These are phyloP conservation scores for Phrynosoma blainvillii DNA, from an alignment of 2,113 vertebrate species.

Conservation along the genomic window DNA sequence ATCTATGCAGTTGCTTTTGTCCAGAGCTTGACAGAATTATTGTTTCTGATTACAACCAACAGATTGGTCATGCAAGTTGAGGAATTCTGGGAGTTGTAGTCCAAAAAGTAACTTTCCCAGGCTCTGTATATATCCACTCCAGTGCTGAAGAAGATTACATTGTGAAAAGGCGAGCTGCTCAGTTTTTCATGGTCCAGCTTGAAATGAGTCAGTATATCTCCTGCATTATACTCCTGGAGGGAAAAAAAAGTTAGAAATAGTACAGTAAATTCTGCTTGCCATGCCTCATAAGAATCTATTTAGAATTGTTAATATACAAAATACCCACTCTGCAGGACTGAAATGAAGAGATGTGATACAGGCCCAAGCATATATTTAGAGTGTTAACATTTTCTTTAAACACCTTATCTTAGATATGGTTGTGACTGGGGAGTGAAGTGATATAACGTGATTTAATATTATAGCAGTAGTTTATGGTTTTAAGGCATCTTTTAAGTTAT, in stretches of 20 bases:
- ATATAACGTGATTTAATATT: constrained; percentile 67
- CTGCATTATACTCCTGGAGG: neutral
- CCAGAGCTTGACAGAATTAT: too few relatives aligned
- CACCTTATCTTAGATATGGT: constrained; percentile 57
- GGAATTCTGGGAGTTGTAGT: neutral
- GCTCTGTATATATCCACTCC: constrained; percentile 40
- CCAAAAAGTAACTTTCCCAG: neutral
- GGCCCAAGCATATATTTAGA: constrained; percentile 55
- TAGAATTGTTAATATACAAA: constrained; percentile 43
- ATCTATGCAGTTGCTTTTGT: constrained; percentile 19
- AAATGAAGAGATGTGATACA: neutral
- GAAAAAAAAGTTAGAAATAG: constrained; percentile 24
- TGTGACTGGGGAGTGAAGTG: constrained; percentile 44
- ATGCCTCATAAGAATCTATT: constrained; percentile 32
- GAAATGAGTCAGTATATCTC: constrained; percentile 62
- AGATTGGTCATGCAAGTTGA: neutral
- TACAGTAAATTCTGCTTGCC: constrained; percentile 59
- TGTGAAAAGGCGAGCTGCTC: constrained; percentile 43
- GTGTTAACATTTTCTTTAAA: constrained; percentile 61
- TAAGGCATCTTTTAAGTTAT: constrained; percentile 62
- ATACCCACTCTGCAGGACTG: constrained; percentile 45
- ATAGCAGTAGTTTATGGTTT: constrained; percentile 63
- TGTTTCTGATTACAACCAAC: neutral
- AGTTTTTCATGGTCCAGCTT: constrained; percentile 24
- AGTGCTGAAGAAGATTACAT: constrained; percentile 35